A percentile compares a stretch with the other conserved stretches of the same genome.
These are phyloP conservation scores for Tetranychus urticae DNA, from an alignment of 1,140 invertebrate genomes.

Conservation along the genomic window DNA sequence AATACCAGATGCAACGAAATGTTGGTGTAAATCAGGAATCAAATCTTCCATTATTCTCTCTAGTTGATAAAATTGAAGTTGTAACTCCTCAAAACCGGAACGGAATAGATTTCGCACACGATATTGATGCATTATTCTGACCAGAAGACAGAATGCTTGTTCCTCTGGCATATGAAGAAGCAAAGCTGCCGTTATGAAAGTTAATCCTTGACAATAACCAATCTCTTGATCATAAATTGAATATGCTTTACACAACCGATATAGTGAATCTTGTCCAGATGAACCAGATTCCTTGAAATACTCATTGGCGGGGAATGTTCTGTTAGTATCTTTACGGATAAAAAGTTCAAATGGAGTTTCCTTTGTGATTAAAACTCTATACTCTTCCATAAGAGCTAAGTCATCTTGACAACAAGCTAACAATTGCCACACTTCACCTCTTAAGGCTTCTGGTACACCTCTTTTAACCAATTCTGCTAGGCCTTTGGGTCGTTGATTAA, in stretches of 20 bases:
- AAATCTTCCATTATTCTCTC: slow-evolving; percentile 77
- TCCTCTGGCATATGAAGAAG: slow-evolving; percentile 97
- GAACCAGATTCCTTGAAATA: slow-evolving; percentile 72
- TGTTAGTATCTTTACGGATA: slow-evolving; percentile 81
- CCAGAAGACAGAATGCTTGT: slow-evolving; percentile 88
- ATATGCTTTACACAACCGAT: slow-evolving; percentile 87
- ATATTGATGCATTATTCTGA: slow-evolving; percentile 93
- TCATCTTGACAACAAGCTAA: slow-evolving; percentile 62
- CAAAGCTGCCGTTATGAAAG: slow-evolving; percentile 82
- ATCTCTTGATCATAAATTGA: slow-evolving; percentile 90
- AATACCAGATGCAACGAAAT: slow-evolving; percentile 60
- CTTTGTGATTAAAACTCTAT: slow-evolving; percentile 71
- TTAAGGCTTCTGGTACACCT: slow-evolving; percentile 80
- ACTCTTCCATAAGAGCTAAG: slow-evolving; percentile 65
- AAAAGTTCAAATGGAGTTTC: slow-evolving; percentile 70
- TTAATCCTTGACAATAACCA: slow-evolving; percentile 93
- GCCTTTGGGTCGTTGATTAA: slow-evolving; percentile 39
- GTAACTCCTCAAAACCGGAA: slow-evolving; percentile 84
- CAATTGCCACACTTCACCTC: slow-evolving; percentile 92
- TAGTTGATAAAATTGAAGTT: slow-evolving; percentile 85
- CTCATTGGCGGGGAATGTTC: slow-evolving; percentile 95
- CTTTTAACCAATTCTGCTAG: slow-evolving; percentile 48
- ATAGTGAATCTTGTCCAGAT: slow-evolving; percentile 70
- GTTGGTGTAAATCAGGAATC: slow-evolving; percentile 59
- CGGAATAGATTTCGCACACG: slow-evolving; percentile 79